Percentiles rank a stretch among this genome's conserved stretches.
Evolutionary conservation across 2,113 vertebrate genomes (phyloP).

Genomic region (Amblyornis subalaris): DNA sequence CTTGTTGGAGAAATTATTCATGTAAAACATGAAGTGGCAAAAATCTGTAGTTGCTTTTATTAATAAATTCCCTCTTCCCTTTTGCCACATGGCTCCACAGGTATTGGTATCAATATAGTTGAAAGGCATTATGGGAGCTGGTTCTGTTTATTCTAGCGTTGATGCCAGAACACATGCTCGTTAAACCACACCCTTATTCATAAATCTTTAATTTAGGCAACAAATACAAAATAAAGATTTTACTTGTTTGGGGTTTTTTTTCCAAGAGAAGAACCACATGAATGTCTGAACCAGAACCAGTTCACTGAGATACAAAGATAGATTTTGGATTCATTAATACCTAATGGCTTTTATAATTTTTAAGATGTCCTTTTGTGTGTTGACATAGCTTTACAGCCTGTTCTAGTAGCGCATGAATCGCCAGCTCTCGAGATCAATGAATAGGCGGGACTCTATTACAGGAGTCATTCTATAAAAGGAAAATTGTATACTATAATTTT

Average conservation of each 20-base stretch:
- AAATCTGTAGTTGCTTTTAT: not conserved
- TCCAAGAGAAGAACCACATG: not conserved
- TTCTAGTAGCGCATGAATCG: not conserved
- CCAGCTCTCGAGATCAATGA: conserved; percentile 19
- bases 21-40: not conserved
- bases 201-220: not conserved
- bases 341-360: not conserved
- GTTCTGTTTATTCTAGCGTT: not conserved
- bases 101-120: not conserved
- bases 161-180: not conserved
- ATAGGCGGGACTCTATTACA: not conserved
- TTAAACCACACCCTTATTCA: not conserved
- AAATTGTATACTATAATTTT: conserved; percentile 33
- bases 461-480: conserved; percentile 8
- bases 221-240: not conserved
- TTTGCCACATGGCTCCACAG: not conserved
- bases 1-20: not conserved
- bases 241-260: not conserved
- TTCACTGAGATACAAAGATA: not conserved
- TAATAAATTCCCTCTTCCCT: not conserved
- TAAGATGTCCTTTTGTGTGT: not conserved
- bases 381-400: not conserved
- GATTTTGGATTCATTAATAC: not conserved
- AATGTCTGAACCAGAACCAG: not conserved
- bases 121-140: not conserved